Conservation (phyloP, 2,888 invertebrate species). For the Mylabris sibirica region DNA sequence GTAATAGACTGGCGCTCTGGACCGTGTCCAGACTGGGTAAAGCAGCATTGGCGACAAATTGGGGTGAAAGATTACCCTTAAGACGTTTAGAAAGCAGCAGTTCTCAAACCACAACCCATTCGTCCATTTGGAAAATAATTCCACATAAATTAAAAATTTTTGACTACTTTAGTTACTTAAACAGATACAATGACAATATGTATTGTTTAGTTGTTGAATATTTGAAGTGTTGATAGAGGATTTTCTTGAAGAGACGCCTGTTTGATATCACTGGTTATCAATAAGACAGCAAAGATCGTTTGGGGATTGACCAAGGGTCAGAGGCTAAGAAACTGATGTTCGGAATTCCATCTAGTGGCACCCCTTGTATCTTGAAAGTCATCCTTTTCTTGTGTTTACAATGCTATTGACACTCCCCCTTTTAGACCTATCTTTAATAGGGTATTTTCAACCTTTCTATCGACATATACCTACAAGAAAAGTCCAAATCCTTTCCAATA, state of each 20-base stretch:
- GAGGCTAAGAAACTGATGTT: constrained; percentile 54
- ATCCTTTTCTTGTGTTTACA: constrained; percentile 54
- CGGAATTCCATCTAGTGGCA: constrained; percentile 51
- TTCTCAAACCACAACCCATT: constrained; percentile 36
- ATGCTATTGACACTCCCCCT: constrained; percentile 52
- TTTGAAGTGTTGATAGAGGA: neutral
- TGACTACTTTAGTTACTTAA: neutral
- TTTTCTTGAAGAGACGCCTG: neutral
- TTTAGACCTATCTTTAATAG: constrained; percentile 11
- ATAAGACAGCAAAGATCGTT: constrained; percentile 51
- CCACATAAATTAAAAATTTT: neutral
- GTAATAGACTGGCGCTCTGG: constrained; percentile 60
- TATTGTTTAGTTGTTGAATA: neutral
- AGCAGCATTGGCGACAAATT: constrained; percentile 61
- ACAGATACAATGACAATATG: neutral
- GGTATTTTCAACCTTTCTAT: constrained; percentile 7
- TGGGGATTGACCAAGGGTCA: constrained; percentile 56
- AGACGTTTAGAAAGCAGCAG: constrained; percentile 50
- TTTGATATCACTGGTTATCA: constrained; percentile 46
- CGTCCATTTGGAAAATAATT: neutral
- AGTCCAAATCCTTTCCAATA: neutral
- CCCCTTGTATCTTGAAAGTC: constrained; percentile 52
- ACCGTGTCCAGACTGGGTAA: constrained; percentile 62
- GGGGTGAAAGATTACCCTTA: constrained; percentile 60
- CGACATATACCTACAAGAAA: neutral